phyloP scores from a whole-genome alignment of 2,888 invertebrate genomes.

The Tigriopus californicus region DNA sequence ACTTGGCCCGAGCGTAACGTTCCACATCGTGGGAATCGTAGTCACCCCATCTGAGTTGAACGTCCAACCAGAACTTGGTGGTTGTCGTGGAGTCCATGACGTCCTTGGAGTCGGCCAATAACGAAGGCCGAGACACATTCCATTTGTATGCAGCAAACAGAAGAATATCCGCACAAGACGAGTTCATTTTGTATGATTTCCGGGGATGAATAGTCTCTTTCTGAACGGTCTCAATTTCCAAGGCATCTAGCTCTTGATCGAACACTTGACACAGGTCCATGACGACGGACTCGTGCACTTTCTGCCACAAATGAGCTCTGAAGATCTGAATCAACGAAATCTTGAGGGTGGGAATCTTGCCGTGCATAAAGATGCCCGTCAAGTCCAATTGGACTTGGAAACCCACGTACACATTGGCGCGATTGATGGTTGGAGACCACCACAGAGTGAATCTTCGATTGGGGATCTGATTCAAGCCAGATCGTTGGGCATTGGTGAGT shows the following conservation, averaged over 20 bases:
- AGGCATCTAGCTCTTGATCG: constrained; percentile 94
- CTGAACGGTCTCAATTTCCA: constrained; percentile 98
- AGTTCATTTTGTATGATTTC: constrained; percentile 99
- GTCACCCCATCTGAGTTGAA: constrained; percentile 97
- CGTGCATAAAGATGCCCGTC: constrained; percentile 99
- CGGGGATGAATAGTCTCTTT: constrained; percentile 99
- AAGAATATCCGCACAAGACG: constrained; percentile 94
- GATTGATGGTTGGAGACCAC: constrained; percentile 99
- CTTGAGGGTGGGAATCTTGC: constrained; percentile 95
- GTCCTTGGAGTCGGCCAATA: constrained; percentile 92
- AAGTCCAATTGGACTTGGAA: constrained; percentile 96
- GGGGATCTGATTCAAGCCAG: constrained; percentile 98
- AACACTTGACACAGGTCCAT: constrained; percentile 98
- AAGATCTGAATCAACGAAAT: constrained; percentile 99
- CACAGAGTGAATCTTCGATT: constrained; percentile 97
- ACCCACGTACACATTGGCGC: constrained; percentile 91
- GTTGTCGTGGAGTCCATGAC: constrained; percentile 99
- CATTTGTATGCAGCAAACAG: constrained; percentile 98
- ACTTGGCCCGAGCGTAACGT: constrained; percentile 88
- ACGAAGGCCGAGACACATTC: constrained; percentile 88
- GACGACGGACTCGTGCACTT: constrained; percentile 97
- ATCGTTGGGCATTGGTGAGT: constrained; percentile 93
- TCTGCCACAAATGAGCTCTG: constrained; percentile 99
- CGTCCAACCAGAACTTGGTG: constrained; percentile 98
- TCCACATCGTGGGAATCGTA: constrained; percentile 99